Conservation (phyloP, 2,797 vertebrate species). For the Muscicapa comitata region DNA sequence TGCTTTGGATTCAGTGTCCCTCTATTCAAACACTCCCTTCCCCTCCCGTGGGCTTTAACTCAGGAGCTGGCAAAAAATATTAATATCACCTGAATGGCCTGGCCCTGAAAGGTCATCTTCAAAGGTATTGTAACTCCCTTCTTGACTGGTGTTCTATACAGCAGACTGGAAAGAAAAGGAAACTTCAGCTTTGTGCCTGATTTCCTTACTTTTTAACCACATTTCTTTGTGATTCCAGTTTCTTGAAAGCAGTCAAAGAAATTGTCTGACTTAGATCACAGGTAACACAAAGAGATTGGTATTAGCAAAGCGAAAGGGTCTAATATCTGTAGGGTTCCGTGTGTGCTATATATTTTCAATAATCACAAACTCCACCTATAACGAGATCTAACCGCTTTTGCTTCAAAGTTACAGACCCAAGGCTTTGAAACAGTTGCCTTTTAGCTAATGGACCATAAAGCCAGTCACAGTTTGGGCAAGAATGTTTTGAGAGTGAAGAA, state of each 20-base stretch:
- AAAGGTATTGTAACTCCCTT: background rate
- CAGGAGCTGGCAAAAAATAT: background rate
- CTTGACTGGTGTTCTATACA: background rate
- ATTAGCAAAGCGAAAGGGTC: constrained; percentile 1
- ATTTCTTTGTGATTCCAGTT: background rate
- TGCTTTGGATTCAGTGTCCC: background rate
- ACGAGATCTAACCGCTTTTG: constrained; percentile 14
- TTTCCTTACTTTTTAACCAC: background rate
- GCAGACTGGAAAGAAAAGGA: background rate
- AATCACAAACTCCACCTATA: background rate
- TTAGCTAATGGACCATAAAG: background rate
- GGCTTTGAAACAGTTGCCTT: background rate
- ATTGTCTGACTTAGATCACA: constrained; percentile 8
- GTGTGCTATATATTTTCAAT: constrained; percentile 26
- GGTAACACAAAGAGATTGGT: background rate
- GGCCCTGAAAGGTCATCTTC: constrained; percentile 3
- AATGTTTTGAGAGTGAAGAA: background rate
- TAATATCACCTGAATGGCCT: background rate
- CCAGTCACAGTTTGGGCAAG: background rate
- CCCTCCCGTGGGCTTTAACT: background rate
- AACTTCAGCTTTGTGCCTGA: background rate
- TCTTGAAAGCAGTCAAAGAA: constrained; percentile 21
- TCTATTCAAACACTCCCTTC: constrained; percentile 23
- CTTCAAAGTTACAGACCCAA: constrained; percentile 4
- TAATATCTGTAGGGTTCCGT: constrained; percentile 13